Conservation (phyloP, 2,888 invertebrate genomes). For the Callimorpha dominula region DNA sequence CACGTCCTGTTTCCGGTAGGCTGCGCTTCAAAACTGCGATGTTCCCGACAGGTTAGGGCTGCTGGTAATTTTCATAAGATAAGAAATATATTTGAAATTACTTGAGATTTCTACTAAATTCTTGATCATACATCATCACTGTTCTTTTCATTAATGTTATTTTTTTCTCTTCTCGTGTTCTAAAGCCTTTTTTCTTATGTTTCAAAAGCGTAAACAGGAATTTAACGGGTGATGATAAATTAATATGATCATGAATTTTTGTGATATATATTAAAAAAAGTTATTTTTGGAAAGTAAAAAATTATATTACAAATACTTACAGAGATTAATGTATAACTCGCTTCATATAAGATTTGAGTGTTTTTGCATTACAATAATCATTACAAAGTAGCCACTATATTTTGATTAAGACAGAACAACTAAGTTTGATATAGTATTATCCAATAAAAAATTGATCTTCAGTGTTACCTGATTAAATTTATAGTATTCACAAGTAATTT, state of each 20-base stretch:
- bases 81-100: neutral
- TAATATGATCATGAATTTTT: neutral
- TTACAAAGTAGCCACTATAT: neutral
- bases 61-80: constrained; percentile 17
- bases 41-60: constrained; percentile 45
- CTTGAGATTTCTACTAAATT: no score
- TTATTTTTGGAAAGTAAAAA: neutral
- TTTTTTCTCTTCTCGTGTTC: neutral
- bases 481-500: neutral
- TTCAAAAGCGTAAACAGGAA: neutral
- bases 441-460: no score
- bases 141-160: no score
- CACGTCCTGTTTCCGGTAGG: constrained; percentile 70
- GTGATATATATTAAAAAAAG: neutral
- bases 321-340: no score
- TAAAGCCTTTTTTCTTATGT: neutral
- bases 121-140: no score
- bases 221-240: neutral
- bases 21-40: constrained; percentile 60
- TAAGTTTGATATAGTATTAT: no score
- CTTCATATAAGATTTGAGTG: neutral
- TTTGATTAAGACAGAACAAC: no score
- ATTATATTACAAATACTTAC: neutral
- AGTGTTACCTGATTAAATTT: no score
- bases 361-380: neutral